phyloP scores from a whole-genome alignment of 1,140 invertebrate genomes.

The Sminthurinus signatus region DNA sequence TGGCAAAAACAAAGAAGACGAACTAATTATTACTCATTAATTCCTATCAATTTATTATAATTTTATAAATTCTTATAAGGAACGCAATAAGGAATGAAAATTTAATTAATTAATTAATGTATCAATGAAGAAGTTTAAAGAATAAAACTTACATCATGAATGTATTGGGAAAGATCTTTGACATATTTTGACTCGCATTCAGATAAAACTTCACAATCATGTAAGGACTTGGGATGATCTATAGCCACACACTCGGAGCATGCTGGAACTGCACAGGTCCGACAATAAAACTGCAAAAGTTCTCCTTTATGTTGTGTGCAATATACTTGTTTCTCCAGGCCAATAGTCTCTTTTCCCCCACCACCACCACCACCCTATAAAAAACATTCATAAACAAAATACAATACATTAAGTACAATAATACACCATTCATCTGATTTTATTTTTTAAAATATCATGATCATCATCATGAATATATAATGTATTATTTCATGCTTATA shows the following conservation, averaged over 20 bases:
- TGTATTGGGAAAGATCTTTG: constrained; percentile 68
- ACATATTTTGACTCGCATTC: constrained; percentile 76
- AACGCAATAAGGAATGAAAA: too few species aligned
- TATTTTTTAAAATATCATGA: too few species aligned
- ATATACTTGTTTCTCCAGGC: constrained; percentile 46
- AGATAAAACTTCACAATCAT: constrained; percentile 75
- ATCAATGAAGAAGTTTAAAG: background rate
- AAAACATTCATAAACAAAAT: background rate
- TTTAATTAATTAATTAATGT: too few species aligned
- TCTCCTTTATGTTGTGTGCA: constrained; percentile 81
- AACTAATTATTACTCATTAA: too few species aligned
- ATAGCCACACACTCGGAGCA: constrained; percentile 88
- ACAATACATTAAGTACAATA: too few species aligned
- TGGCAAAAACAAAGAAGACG: too few species aligned
- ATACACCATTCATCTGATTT: background rate
- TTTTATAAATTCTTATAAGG: too few species aligned
- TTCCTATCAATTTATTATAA: too few species aligned
- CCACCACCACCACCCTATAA: constrained; percentile 46
- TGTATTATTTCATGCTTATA: too few species aligned
- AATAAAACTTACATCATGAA: constrained; percentile 60
- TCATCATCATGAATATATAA: too few species aligned
- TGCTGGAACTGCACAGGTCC: constrained; percentile 77
- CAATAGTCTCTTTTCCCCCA: constrained; percentile 47
- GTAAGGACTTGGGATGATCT: constrained; percentile 76
- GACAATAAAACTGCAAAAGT: constrained; percentile 82